Base-by-base conservation (phyloP, 2,888 invertebrate genomes). In the Keiferia lycopersicella region DNA sequence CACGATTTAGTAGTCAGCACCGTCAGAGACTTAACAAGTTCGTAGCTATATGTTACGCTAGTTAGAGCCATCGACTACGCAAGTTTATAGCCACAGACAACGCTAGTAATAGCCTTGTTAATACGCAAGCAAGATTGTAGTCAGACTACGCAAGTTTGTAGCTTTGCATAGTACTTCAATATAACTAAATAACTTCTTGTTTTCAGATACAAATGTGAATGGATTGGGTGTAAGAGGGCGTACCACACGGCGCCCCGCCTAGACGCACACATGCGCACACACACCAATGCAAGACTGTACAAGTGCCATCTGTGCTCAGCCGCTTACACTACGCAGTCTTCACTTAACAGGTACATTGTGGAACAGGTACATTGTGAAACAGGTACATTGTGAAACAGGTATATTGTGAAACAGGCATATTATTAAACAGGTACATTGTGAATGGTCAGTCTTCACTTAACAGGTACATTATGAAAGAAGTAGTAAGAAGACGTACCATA, bases 401-500 rank as follows among this genome's bases (percentile, higher is more conserved):
- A n/a, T 2, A 20, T 1, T 41, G 41, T 41, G 1, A 14, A 41
- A n/a, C 41, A 1, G 6, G 41, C 3, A n/a, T 2, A 20, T 1
- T 41, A n/a, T 41, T 1, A 14, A 41, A n/a, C n/a, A n/a, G n/a
- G n/a, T n/a, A n/a, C n/a, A n/a, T n/a, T n/a, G n/a, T n/a, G n/a
- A n/a, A n/a, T n/a, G n/a, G n/a, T n/a, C n/a, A n/a, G n/a, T n/a
- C n/a, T n/a, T n/a, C n/a, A n/a, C n/a, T n/a, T n/a, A n/a, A n/a
- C n/a, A n/a, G n/a, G n/a, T n/a, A n/a, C n/a, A n/a, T n/a, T n/a
- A n/a, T n/a, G n/a, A n/a, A n/a, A n/a, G n/a, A n/a, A n/a, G n/a
- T n/a, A n/a, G n/a, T n/a, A n/a, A n/a, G n/a, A 71, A 71, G 59
- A 69, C 71, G 39, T 73, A 71, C 65, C 69, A 63, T 63, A 68